Evolutionary conservation across 2,113 vertebrate genomes (phyloP).

Genomic region (Rousettus leschenaultii): DNA sequence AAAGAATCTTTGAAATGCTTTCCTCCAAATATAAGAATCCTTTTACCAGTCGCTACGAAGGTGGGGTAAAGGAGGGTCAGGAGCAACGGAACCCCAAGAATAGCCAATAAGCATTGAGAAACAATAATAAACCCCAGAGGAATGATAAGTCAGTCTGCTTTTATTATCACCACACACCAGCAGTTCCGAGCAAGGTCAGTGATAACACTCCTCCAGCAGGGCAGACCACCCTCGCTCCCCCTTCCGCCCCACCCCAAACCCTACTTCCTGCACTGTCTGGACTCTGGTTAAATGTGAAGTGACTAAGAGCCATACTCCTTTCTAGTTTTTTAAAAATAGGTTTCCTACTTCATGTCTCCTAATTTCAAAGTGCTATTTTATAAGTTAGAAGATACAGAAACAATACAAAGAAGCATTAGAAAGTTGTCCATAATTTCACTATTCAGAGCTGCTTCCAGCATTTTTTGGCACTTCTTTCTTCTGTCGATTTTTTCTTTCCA

Average conservation of each 20-base stretch:
- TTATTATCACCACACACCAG: neutral
- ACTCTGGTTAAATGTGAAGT: neutral
- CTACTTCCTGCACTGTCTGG: too few relatives aligned
- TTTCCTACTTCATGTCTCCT: neutral
- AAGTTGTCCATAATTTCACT: neutral
- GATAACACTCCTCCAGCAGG: neutral
- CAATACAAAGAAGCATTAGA: neutral
- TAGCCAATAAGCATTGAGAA: neutral
- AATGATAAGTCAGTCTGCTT: neutral
- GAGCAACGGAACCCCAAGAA: neutral
- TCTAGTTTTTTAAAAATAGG: neutral
- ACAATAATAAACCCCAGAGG: neutral
- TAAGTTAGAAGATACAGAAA: neutral
- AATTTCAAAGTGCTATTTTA: neutral
- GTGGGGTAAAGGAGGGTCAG: neutral
- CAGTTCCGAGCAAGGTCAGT: neutral
- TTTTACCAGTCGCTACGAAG: neutral
- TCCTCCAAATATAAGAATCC: neutral
- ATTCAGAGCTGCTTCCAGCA: neutral
- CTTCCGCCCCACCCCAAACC: fast-evolving
- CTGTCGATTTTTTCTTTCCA: neutral
- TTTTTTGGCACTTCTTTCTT: neutral
- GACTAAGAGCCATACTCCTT: neutral
- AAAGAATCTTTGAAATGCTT: neutral
- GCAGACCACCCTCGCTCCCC: neutral